Evolutionary conservation across 1,140 invertebrate genomes (phyloP).

Genomic region (Macrosteles quadrilineatus): DNA sequence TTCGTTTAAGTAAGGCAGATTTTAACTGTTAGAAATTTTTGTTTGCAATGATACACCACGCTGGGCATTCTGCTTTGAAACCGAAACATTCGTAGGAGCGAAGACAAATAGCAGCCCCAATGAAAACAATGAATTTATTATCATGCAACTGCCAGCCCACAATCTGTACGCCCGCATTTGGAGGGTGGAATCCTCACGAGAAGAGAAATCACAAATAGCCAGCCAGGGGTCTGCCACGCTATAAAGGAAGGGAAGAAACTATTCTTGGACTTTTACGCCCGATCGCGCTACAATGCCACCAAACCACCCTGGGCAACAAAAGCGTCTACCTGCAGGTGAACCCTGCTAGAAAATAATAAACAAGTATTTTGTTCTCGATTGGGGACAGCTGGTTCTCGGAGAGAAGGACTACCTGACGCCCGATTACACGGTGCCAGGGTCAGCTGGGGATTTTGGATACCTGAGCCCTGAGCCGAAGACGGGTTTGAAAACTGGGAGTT

Average conservation of each 20-base stretch:
- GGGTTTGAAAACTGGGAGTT: background rate
- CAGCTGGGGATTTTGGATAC: background rate
- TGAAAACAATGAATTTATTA: no score
- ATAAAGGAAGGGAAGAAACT: background rate
- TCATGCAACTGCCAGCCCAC: no score
- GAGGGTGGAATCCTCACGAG: background rate
- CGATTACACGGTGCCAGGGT: background rate
- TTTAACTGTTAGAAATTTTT: no score
- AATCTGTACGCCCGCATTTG: no score
- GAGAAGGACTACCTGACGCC: background rate
- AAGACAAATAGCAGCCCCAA: no score
- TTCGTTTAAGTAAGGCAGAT: no score
- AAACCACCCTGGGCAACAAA: background rate
- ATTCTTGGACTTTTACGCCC: conserved; percentile 13
- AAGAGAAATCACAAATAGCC: background rate
- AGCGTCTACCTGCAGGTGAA: conserved; percentile 6
- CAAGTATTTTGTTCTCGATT: conserved; percentile 25
- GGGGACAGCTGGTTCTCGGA: conserved; percentile 19
- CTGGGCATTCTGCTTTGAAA: no score
- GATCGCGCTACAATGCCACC: background rate
- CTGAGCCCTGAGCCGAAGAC: background rate
- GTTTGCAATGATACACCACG: no score
- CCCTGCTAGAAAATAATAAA: conserved; percentile 1
- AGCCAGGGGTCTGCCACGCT: background rate
- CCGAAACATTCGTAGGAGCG: no score